Percentiles rank a stretch among this genome's conserved stretches.
phyloP scores from a whole-genome alignment of 2,797 vertebrate genomes.

The Sternarchorhynchus goeldii region DNA sequence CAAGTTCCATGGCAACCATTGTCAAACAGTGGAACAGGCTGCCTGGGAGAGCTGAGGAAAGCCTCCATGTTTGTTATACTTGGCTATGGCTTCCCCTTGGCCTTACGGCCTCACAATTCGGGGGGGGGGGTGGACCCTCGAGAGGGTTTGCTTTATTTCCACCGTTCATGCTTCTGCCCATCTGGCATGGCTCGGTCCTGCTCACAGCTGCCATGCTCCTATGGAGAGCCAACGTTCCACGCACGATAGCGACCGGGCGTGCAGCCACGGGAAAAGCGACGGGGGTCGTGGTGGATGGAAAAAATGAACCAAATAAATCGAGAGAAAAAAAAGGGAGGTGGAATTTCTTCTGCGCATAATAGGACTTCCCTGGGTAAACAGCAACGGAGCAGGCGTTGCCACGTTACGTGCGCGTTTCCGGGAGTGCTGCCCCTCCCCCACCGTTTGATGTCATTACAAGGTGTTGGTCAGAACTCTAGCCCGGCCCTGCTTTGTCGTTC shows the following conservation, averaged over 20 bases:
- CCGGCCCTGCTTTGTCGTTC: constrained; percentile 14
- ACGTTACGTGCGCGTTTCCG: constrained; percentile 68
- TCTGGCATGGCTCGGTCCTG: constrained; percentile 77
- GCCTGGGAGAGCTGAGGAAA: constrained; percentile 87
- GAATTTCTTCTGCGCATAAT: constrained; percentile 76
- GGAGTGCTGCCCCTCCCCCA: constrained; percentile 44
- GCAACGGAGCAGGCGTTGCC: constrained; percentile 72
- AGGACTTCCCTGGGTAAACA: constrained; percentile 89
- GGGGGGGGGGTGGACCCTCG: constrained; percentile 78
- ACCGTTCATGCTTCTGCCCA: constrained; percentile 76
- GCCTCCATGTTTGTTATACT: constrained; percentile 91
- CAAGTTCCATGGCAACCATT: constrained; percentile 91
- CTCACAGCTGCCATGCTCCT: constrained; percentile 79
- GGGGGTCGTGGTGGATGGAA: constrained; percentile 71
- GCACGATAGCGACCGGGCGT: constrained; percentile 77
- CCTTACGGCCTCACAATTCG: constrained; percentile 76
- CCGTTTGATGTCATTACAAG: constrained; percentile 60
- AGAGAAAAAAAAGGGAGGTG: constrained; percentile 56
- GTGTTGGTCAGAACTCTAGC: constrained; percentile 32
- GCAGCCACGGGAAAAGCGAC: constrained; percentile 59
- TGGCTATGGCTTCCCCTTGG: constrained; percentile 79
- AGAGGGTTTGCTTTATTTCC: constrained; percentile 79
- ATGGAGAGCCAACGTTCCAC: constrained; percentile 77
- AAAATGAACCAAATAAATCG: constrained; percentile 76
- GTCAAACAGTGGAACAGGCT: constrained; percentile 80